Base-by-base conservation (phyloP, 2,888 invertebrate genomes). In the Andrena bicolor region DNA sequence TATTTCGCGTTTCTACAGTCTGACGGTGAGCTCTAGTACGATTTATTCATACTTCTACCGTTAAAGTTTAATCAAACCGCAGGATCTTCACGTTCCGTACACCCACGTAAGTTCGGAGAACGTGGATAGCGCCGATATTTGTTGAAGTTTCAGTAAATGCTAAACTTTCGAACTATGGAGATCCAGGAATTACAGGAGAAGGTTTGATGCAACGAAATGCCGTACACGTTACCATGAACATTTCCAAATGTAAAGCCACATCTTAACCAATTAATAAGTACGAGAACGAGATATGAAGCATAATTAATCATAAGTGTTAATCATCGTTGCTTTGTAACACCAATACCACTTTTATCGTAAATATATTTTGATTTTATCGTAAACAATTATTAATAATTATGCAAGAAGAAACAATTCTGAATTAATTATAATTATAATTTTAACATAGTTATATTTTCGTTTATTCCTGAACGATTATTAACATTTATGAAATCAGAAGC, bases 11-110 rank as follows among this genome's bases (percentile, higher is more conserved):
- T 32, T 32, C 68, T 30, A 30, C 23, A 51, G 51, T 48, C 30
- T 13, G 23, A 68, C 23, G 53, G 23, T 26, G 10, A 10, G 23
- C 56, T 20, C 23, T 10, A 35, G 68, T 35, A 23, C 64, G 30
- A 76, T 82, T 82, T 63, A 72, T 58, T 30, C 63, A 48, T 69
- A 20, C 28, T 53, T 70, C 32, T 23, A 8, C 30, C 49, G 60
- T 77, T 63, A 63, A 60, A 32, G 63, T 77, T 83, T 83, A 71
- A 83, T 83, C 73, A 77, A 82, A 63, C 56, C 26, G 70, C 32
- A 23, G 60, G 69, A 82, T 83, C 69, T 82, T 82, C 75, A 32
- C 61, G 61, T 82, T 69, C 72, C 35, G n/a, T 35, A 58, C 69
- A 63, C n/a, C 23, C 49, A 10, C 60, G 32, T 6, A 51, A 82